Evolutionary conservation across 2,797 vertebrate species (phyloP).

Genomic region (Anomalospiza imberbis): DNA sequence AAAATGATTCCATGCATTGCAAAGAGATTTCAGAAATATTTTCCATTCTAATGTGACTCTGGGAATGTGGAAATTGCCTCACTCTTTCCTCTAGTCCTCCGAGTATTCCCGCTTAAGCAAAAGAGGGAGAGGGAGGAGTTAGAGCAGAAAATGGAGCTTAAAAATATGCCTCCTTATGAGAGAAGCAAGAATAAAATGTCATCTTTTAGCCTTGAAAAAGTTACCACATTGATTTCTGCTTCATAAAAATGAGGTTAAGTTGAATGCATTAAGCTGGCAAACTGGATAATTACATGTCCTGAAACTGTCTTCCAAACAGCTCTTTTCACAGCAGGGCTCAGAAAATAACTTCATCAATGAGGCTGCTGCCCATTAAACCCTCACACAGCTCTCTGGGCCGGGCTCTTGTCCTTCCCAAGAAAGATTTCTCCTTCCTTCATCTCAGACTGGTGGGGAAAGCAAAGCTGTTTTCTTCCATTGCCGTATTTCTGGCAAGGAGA

Average conservation of each 20-base stretch:
- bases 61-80: not conserved
- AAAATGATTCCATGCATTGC: not conserved
- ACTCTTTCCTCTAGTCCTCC: not conserved
- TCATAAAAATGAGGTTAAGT: slow-evolving; percentile 58
- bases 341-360: slow-evolving; percentile 62
- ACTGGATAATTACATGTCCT: slow-evolving; percentile 60
- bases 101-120: not conserved
- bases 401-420: not conserved
- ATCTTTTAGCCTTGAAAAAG: slow-evolving; percentile 12
- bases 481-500: not conserved
- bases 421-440: not conserved
- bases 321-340: slow-evolving; percentile 51
- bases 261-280: slow-evolving; percentile 67
- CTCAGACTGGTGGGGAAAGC: not conserved
- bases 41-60: not conserved
- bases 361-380: slow-evolving; percentile 29
- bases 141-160: not conserved
- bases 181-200: slow-evolving; percentile 27
- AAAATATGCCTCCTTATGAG: slow-evolving; percentile 10
- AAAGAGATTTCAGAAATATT: not conserved
- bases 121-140: not conserved
- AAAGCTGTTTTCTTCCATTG: not conserved
- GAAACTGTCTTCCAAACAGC: slow-evolving; percentile 56
- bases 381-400: not conserved
- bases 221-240: slow-evolving; percentile 48